These are phyloP conservation scores for Ctenicera cuprea DNA, from an alignment of 2,888 invertebrate genomes.

Conservation along the genomic window DNA sequence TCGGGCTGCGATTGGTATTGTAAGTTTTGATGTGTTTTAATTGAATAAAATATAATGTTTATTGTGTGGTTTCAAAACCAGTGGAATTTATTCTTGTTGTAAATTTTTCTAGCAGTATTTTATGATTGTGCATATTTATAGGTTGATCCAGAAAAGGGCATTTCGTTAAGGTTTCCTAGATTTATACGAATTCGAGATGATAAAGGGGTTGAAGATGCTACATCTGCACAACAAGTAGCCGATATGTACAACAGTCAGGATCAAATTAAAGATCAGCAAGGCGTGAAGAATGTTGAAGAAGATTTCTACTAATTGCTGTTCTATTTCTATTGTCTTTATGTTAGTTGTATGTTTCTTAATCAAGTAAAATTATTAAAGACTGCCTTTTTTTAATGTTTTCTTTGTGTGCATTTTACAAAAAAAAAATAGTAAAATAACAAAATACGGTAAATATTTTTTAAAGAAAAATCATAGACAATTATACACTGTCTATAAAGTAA, in stretches of 20 bases:
- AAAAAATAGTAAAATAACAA: too few relatives aligned
- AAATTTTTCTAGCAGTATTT: neutral
- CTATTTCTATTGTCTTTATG: too few relatives aligned
- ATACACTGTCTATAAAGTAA: too few relatives aligned
- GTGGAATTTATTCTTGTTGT: too few relatives aligned
- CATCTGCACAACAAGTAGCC: conserved; percentile 91
- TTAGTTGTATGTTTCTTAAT: too few relatives aligned
- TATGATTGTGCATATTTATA: conserved; percentile 62
- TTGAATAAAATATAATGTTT: too few relatives aligned
- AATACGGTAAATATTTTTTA: too few relatives aligned
- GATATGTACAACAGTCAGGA: conserved; percentile 95
- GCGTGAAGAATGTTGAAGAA: conserved; percentile 73
- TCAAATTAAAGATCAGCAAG: conserved; percentile 85
- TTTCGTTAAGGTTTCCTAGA: conserved; percentile 96
- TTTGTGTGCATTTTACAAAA: too few relatives aligned
- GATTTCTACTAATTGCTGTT: conserved; percentile 76
- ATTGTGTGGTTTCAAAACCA: too few relatives aligned
- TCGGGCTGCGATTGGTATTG: conserved; percentile 89
- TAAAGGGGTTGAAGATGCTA: conserved; percentile 94
- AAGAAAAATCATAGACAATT: too few relatives aligned
- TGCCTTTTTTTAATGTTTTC: too few relatives aligned
- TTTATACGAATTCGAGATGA: conserved; percentile 94
- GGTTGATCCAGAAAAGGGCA: conserved; percentile 92
- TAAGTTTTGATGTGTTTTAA: conserved; percentile 69
- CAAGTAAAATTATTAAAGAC: too few relatives aligned